Base-by-base conservation (phyloP, 2,113 vertebrate species). In the Pelobates fuscus region DNA sequence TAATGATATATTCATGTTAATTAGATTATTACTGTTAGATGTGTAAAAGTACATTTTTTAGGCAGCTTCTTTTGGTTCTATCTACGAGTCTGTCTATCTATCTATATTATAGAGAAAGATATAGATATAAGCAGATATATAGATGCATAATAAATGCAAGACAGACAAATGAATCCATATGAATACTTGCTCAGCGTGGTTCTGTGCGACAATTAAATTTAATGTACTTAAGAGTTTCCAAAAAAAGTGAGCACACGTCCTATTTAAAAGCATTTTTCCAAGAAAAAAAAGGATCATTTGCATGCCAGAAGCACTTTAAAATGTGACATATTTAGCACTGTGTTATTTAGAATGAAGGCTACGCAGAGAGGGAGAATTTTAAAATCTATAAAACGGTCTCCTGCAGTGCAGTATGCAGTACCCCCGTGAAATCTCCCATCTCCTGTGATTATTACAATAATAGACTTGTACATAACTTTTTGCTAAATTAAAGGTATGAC, bases 361-460 rank as follows among this genome's bases (percentile, higher is more conserved):
- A 90, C 91, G 92, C 95, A 95, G 91, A 93, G 92, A 87, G 91
- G 86, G 91, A 71, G 91, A 93, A 94, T 94, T 92, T 94, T 91
- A 95, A 96, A 96, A 90, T 94, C 93, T 94, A 88, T 94, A 90
- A 94, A 97, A 95, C 90, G 94, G 93, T 94, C 93, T 95, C 96
- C 95, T 76, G 82, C 94, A 94, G 96, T 90, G 96, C 89, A 84
- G 90, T 92, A 94, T 95, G 93, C 92, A 85, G 93, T 86, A 92
- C 93, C 93, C 94, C 95, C 88, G 92, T 93, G 92, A 92, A 92
- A 77, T 54, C 44, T 88, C 88, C 81, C 86, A 89, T 88, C 94
- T 96, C 94, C 92, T 93, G 93, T 92, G 94, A 94, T 95, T 97
- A 95, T 97, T 94, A 93, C 93, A 94, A 94, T 95, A 98, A 98